Evolutionary conservation across 2,797 vertebrate species (phyloP).

Genomic region (Intellagama lesueurii): DNA sequence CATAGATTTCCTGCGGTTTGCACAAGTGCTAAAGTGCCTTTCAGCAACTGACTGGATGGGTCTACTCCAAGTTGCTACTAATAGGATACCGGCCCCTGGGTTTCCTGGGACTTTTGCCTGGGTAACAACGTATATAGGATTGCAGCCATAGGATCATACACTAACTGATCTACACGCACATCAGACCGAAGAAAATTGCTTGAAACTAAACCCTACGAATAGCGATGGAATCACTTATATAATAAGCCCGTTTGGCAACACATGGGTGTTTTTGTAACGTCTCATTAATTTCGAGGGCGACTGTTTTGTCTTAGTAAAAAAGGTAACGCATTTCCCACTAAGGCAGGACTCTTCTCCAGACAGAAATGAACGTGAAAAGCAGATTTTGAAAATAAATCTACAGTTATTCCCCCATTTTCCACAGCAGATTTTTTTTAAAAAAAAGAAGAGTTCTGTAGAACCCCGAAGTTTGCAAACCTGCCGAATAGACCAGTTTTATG

Average conservation of each 20-base stretch:
- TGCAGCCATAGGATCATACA: not conserved
- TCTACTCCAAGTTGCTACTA: no score
- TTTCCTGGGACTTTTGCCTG: not conserved
- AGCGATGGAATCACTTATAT: not conserved
- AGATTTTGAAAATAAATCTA: not conserved
- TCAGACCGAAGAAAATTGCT: not conserved
- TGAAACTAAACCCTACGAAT: not conserved
- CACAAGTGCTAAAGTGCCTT: no score
- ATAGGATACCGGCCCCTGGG: not conserved
- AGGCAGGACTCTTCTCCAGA: not conserved
- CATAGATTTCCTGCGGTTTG: no score
- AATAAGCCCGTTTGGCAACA: not conserved
- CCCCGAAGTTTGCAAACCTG: not conserved
- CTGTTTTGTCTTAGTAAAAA: not conserved
- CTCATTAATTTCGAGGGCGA: not conserved
- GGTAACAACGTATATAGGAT: not conserved
- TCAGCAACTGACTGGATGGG: no score
- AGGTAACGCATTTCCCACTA: not conserved
- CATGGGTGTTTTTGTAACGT: not conserved
- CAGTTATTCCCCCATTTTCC: no score
- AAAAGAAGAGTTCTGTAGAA: not conserved
- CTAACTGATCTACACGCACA: not conserved
- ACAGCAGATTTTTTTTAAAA: no score
- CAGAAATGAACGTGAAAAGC: not conserved
- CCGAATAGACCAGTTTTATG: not conserved